Conservation (phyloP, 2,888 invertebrate genomes). For the Eumerus sabulonum region DNA sequence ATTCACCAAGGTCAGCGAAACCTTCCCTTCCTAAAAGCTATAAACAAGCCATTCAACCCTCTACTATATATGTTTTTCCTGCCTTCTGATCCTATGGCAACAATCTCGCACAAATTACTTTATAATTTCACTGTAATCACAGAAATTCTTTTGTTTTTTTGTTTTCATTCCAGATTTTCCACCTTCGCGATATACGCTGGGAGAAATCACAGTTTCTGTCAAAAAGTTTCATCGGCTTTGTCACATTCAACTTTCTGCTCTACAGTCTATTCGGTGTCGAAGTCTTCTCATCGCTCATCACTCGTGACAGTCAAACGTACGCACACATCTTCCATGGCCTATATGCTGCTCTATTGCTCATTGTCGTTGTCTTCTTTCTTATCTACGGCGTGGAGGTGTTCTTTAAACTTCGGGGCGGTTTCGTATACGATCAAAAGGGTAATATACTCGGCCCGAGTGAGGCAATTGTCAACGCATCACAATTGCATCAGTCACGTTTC, state of each 20-base stretch:
- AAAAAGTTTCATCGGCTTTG: constrained; percentile 93
- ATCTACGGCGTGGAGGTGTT: constrained; percentile 97
- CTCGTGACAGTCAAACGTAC: constrained; percentile 80
- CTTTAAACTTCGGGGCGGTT: constrained; percentile 94
- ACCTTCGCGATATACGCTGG: constrained; percentile 91
- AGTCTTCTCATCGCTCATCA: constrained; percentile 78
- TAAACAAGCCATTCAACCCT: too few relatives aligned
- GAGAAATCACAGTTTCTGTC: constrained; percentile 94
- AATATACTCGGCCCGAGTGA: constrained; percentile 81
- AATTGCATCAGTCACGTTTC: constrained; percentile 93
- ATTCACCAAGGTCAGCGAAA: too few relatives aligned
- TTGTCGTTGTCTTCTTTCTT: constrained; percentile 94
- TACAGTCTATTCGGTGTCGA: constrained; percentile 91
- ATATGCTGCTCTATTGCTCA: constrained; percentile 93
- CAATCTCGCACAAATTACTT: too few relatives aligned
- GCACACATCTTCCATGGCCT: constrained; percentile 94
- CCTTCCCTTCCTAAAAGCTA: too few relatives aligned
- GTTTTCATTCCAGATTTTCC: constrained; percentile 86
- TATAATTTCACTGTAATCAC: too few relatives aligned
- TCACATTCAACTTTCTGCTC: constrained; percentile 92
- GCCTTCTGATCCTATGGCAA: too few relatives aligned
- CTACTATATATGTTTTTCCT: too few relatives aligned
- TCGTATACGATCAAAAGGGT: constrained; percentile 86
- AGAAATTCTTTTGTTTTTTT: too few relatives aligned
- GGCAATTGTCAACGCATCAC: constrained; percentile 87